These are phyloP conservation scores for Sciurus carolinensis DNA, from an alignment of 2,797 vertebrate genomes.

Conservation along the genomic window DNA sequence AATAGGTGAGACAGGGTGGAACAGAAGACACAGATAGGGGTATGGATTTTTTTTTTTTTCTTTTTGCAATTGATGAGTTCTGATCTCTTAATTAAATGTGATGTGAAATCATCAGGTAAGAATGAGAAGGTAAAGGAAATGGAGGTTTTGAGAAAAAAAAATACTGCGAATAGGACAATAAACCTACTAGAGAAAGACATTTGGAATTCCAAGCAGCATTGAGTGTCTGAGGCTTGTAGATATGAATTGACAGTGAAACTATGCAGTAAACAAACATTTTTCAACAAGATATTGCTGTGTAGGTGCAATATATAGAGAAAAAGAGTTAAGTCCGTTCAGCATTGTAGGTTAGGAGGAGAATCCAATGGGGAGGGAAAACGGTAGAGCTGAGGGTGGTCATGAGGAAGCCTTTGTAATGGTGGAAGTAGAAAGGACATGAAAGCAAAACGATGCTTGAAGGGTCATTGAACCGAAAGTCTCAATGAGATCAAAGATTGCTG, in stretches of 20 bases:
- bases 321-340: background rate
- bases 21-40: background rate
- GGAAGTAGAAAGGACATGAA: background rate
- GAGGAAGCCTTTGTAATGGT: background rate
- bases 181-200: background rate
- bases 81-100: conserved; percentile 31
- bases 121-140: background rate
- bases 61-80: background rate
- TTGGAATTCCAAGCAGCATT: background rate
- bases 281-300: background rate
- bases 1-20: background rate
- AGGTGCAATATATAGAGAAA: background rate
- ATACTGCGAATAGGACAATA: background rate
- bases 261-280: background rate
- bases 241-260: background rate
- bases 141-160: background rate
- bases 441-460: background rate
- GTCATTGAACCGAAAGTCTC: background rate
- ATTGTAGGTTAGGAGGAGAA: background rate
- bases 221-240: background rate
- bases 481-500: background rate
- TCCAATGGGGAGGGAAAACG: background rate
- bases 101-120: background rate
- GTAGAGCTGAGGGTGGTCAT: background rate
- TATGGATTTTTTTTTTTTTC: background rate